Evolutionary conservation across 2,888 invertebrate genomes (phyloP), one percentile per base, ranked within the genome.

Genomic region (Melangyna quadrimaculata): DNA sequence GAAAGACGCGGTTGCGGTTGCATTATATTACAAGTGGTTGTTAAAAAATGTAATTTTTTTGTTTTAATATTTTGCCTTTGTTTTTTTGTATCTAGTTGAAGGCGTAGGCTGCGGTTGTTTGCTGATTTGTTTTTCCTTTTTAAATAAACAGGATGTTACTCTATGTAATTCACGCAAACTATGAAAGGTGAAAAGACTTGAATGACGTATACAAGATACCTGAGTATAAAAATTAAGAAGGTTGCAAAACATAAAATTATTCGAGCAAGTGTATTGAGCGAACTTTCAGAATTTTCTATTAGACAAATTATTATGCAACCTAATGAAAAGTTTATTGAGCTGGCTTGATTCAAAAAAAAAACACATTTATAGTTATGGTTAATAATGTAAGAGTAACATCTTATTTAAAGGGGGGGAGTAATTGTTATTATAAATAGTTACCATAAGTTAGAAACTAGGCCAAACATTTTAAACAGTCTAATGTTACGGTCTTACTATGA

Each of bases 11-110:
- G 79, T 70, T 78, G 63, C 32, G 55, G 61, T 65, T 43, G 48
- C 77, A 80, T 86, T 86, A 77, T 86, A 55, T 55, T 80, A 48
- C 48, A 80, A 86, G 80, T 77, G 69, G 80, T 84, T 72, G 80
- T 77, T 80, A 75, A 75, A 84, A 80, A 22, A 73, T 69, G 35
- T 73, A 63, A 43, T 67, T 83, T 74, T 74, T 79, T 74, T 70
- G 24, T 67, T 71, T 14, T 37, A 45, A 65, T 29, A 35, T 75
- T 75, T 51, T 22, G 24, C 57, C 67, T 67, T 63, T 67, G 19
- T 75, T 37, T 48, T 63, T 67, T 48, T 27, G 22, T 51, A 43
- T 43, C 17, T 35, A 55, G 45, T 35, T 57, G 51, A 57, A 57
- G 55, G 40, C 35, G 69, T 19, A 55, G 35, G 65, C 14, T 67